These are phyloP conservation scores for Telenomus remus DNA, from an alignment of 1,140 invertebrate species.

Conservation along the genomic window DNA sequence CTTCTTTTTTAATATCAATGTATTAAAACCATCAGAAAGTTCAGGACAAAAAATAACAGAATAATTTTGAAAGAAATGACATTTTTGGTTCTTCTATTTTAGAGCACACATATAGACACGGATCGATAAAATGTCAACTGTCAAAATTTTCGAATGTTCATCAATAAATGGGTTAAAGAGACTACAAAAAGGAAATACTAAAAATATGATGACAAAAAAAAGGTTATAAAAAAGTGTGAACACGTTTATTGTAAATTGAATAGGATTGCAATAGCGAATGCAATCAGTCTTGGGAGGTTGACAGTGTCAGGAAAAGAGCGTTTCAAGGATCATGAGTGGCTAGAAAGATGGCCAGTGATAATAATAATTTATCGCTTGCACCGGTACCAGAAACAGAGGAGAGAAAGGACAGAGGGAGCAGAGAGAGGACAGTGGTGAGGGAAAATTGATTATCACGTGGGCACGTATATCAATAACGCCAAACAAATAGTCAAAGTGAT, in stretches of 20 bases:
- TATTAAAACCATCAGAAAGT: too few species aligned
- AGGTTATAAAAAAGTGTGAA: not conserved
- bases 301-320: constrained; percentile 46
- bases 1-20: too few species aligned
- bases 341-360: constrained; percentile 52
- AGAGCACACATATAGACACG: too few species aligned
- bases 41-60: too few species aligned
- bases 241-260: constrained; percentile 16
- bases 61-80: too few species aligned
- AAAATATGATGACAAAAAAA: not conserved
- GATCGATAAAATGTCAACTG: too few species aligned
- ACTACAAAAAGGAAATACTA: too few species aligned
- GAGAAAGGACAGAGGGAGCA: not conserved
- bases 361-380: constrained; percentile 55
- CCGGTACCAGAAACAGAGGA: constrained; percentile 25
- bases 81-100: too few species aligned
- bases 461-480: constrained; percentile 67
- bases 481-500: constrained; percentile 74
- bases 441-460: constrained; percentile 71
- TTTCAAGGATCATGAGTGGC: constrained; percentile 54
- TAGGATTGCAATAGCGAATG: constrained; percentile 16
- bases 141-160: too few species aligned
- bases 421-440: constrained; percentile 26
- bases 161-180: too few species aligned
- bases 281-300: constrained; percentile 50